Base-by-base conservation (phyloP, 2,797 vertebrate genomes). In the Cebuella pygmaea region DNA sequence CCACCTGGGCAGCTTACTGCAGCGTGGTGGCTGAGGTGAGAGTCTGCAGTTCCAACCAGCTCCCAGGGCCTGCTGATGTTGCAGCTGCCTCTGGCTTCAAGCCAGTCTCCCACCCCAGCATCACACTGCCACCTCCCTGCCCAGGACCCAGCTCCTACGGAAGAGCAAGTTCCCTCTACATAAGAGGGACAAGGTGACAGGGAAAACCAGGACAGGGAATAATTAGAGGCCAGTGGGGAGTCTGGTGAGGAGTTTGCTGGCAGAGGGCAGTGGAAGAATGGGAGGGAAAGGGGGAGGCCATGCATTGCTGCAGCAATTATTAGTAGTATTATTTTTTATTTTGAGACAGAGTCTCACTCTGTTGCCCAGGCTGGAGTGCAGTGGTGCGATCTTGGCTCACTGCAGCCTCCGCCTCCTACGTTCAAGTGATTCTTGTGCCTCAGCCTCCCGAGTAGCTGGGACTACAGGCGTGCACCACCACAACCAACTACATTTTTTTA, bases 271-370 rank as follows among this genome's bases (percentile, higher is more conserved):
- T 15, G 50, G 20, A n/a, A 67, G 30, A 48, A 88, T 1, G 2
- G 10, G n/a, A 76, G 30, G 22, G 33, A 30, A 46, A 74, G 20
- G 7, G 36, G n/a, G 46, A 80, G 30, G 13, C 30, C 48, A 7
- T 2, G 48, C 17, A 48, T 0, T 19, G 27, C 33, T 9, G n/a
- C 70, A 10, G 52, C 19, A 3, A 1, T 44, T 27, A 46, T 4
- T 7, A n/a, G 33, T 17, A 61, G 27, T 14, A 61, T 30, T 14
- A 6, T 59, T 59, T 30, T n/a, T 64, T 64, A 64, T 19, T n/a
- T 67, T n/a, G 64, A 67, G 64, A 19, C 33, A 67, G 64, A 19
- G 64, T 67, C 61, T 67, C 33, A n/a, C 33, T n/a, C 33, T 67
- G 33, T 67, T 19, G 6, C 30, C 61, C 61, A 67, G 33, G 61